phyloP scores from a whole-genome alignment of 2,888 invertebrate genomes.

The Pyralis farinalis region DNA sequence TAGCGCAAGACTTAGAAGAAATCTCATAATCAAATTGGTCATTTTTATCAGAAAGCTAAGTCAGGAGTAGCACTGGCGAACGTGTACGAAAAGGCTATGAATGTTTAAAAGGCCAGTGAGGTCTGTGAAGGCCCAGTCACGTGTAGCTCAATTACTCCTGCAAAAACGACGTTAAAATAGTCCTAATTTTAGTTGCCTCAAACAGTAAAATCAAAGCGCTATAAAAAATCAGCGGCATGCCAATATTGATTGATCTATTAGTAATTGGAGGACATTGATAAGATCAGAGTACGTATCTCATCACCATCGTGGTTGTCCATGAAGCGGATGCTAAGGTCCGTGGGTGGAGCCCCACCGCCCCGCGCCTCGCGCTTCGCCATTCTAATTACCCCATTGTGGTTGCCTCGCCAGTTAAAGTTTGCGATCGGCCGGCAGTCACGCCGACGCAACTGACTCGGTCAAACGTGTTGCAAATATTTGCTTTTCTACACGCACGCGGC shows the following conservation, averaged over 20 bases:
- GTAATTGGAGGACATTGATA: conserved; percentile 33
- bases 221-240: conserved; percentile 6
- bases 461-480: conserved; percentile 41
- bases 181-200: neutral
- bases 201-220: conserved; percentile 1
- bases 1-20: too few relatives aligned
- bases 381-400: conserved; percentile 79
- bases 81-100: too few relatives aligned
- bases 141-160: too few relatives aligned
- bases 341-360: conserved; percentile 61
- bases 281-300: conserved; percentile 53
- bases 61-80: too few relatives aligned
- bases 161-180: too few relatives aligned
- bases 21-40: too few relatives aligned
- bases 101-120: too few relatives aligned
- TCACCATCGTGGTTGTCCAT: conserved; percentile 55
- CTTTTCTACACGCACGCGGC: conserved; percentile 45
- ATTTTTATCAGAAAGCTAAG: too few relatives aligned
- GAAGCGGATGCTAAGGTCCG: conserved; percentile 75
- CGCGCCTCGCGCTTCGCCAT: conserved; percentile 66
- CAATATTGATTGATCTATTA: conserved; percentile 19
- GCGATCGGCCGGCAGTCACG: conserved; percentile 69
- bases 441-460: conserved; percentile 49
- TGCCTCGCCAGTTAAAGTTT: conserved; percentile 65
- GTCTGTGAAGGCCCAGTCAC: too few relatives aligned